Base-by-base conservation (phyloP, 2,797 vertebrate species). In the Tolypeutes matacus region DNA sequence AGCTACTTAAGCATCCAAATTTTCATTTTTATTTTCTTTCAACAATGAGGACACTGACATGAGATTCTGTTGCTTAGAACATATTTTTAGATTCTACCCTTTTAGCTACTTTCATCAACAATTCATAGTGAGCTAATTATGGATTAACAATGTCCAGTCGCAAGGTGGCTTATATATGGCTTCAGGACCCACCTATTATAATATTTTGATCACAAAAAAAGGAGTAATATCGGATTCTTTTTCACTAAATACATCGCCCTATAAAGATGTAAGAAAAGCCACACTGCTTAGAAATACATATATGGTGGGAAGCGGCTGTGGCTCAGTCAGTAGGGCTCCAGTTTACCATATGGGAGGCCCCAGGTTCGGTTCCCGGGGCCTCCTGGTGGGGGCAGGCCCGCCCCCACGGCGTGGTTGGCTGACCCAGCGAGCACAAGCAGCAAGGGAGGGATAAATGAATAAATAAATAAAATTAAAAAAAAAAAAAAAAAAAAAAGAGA, bases 91-190 rank as follows among this genome's bases (percentile, higher is more conserved):
- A 89, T 58, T 72, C 85, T 93, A 92, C 23, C 75, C 73, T 94
- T 96, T 93, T 9, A 25, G 27, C 46, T 96, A 95, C 96, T 93
- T 96, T 93, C 77, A 94, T 93, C 90, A 94, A 81, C 83, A 95
- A 93, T 93, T 96, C 78, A 94, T 88, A 92, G 39, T 58, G 75
- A 85, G 58, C 46, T 86, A 90, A 87, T 81, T 93, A 86, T 58
- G 78, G 20, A 86, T 95, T 85, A 90, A 85, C 25, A 88, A 85
- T 27, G 53, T 58, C 58, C 86, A 95, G 23, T 92, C 51, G 93
- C 70, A 93, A 82, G 20, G 39, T 51, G 72, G 56, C 27, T 84
- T 64, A 87, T 42, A 85, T 7, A 89, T 17, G 39, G 62, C 21
- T 89, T 60, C 89, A 58, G 15, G 90, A 65, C 21, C 20, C 64